Percentiles rank a stretch among this genome's conserved stretches.
Evolutionary conservation across 2,888 invertebrate species (phyloP).

Genomic region (Andrena hattorfiana): DNA sequence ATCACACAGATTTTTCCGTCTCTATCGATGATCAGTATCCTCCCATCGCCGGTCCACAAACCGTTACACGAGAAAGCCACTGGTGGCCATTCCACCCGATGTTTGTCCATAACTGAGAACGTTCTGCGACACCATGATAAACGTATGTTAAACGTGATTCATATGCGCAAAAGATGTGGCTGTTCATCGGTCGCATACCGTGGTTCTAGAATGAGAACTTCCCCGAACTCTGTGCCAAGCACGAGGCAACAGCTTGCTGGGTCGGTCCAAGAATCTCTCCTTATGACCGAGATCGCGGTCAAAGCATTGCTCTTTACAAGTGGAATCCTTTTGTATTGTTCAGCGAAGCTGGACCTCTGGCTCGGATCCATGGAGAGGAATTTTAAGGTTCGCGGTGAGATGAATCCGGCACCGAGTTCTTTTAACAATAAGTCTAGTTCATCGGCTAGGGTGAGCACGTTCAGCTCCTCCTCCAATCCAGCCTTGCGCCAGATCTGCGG

Average conservation of each 20-base stretch:
- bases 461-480: slow-evolving; percentile 80
- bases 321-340: slow-evolving; percentile 79
- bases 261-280: slow-evolving; percentile 80
- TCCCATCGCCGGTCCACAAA: slow-evolving; percentile 95
- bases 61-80: slow-evolving; percentile 86
- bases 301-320: slow-evolving; percentile 77
- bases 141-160: no score
- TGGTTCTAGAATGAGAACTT: slow-evolving; percentile 94
- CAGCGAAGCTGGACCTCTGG: slow-evolving; percentile 77
- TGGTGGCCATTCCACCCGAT: slow-evolving; percentile 79
- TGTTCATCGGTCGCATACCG: slow-evolving; percentile 63
- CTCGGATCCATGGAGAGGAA: slow-evolving; percentile 78
- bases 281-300: slow-evolving; percentile 76
- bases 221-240: slow-evolving; percentile 94
- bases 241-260: slow-evolving; percentile 88
- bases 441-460: slow-evolving; percentile 76
- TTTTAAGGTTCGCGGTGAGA: slow-evolving; percentile 81
- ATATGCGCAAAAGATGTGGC: no score
- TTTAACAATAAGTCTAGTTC: slow-evolving; percentile 78
- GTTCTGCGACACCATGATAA: slow-evolving; percentile 86
- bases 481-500: slow-evolving; percentile 83
- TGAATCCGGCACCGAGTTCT: slow-evolving; percentile 79
- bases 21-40: slow-evolving; percentile 92
- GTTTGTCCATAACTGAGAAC: slow-evolving; percentile 90
- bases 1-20: slow-evolving; percentile 91